phyloP scores from a whole-genome alignment of 2,888 invertebrate genomes.

The Aspidiotus rigidus region DNA sequence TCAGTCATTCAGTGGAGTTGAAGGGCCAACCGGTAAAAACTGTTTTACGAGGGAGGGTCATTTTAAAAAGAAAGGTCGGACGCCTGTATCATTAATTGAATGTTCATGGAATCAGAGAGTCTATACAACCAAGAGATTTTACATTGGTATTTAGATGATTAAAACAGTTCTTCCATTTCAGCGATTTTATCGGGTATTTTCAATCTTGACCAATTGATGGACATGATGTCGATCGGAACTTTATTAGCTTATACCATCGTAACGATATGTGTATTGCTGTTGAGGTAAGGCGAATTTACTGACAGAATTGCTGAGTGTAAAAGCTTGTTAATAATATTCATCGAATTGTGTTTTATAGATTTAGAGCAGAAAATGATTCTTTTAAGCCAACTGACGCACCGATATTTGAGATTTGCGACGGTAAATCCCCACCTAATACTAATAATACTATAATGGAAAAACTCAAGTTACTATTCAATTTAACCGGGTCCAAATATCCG shows the following conservation, averaged over 20 bases:
- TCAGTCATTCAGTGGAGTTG: too few relatives aligned
- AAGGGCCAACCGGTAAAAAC: too few relatives aligned
- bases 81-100: background rate
- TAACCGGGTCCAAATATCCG: constrained; percentile 60
- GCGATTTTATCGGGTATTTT: constrained; percentile 80
- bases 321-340: background rate
- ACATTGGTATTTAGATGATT: background rate
- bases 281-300: constrained; percentile 51
- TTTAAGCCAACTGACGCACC: constrained; percentile 13
- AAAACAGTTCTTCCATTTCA: constrained; percentile 41
- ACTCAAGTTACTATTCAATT: constrained; percentile 49
- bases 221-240: constrained; percentile 94
- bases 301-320: background rate
- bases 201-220: constrained; percentile 79
- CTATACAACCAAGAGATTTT: background rate
- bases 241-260: constrained; percentile 85
- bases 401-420: constrained; percentile 1
- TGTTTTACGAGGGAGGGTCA: too few relatives aligned
- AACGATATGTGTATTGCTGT: constrained; percentile 75
- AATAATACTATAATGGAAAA: constrained; percentile 3
- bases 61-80: too few relatives aligned
- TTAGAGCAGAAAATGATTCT: constrained; percentile 18
- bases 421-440: too few relatives aligned
- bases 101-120: background rate
- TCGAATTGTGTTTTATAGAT: background rate